These are phyloP conservation scores for Venturia canescens DNA, from an alignment of 1,140 invertebrate species.

Conservation along the genomic window DNA sequence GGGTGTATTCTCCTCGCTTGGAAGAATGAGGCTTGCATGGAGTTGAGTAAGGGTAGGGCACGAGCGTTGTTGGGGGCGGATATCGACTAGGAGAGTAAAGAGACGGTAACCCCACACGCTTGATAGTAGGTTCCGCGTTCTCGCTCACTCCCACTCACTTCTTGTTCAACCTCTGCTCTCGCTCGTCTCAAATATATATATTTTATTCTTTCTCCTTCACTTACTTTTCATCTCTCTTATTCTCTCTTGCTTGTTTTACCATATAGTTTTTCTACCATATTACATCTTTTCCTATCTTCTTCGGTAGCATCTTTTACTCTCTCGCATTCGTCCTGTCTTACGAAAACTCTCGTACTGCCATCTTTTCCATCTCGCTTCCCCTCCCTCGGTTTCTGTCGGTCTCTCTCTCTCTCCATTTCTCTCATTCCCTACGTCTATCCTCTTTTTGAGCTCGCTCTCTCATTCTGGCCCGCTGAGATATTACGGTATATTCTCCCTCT, in stretches of 20 bases:
- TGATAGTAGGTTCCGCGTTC: conserved; percentile 54
- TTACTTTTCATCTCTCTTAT: conserved; percentile 54
- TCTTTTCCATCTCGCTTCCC: conserved; percentile 27
- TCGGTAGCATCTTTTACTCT: background rate
- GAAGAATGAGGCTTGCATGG: conserved; percentile 21
- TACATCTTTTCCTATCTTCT: conserved; percentile 45
- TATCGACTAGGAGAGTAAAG: conserved; percentile 63
- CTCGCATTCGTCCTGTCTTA: background rate
- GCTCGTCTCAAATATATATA: conserved; percentile 53
- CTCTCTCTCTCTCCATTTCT: background rate
- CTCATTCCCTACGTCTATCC: conserved; percentile 42
- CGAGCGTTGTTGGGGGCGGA: conserved; percentile 55
- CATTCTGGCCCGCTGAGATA: background rate
- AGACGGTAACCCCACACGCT: conserved; percentile 58
- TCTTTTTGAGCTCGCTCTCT: conserved; percentile 24
- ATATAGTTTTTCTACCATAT: conserved; percentile 38
- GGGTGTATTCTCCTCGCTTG: conserved; percentile 3
- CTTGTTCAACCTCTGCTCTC: conserved; percentile 48
- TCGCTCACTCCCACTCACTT: conserved; percentile 42
- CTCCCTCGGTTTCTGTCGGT: background rate
- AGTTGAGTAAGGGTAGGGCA: conserved; percentile 58
- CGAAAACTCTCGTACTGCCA: conserved; percentile 33
- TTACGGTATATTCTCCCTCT: background rate
- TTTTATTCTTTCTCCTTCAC: conserved; percentile 53
- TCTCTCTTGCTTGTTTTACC: conserved; percentile 33